A percentile compares a stretch with the other conserved stretches of the same genome.
phyloP scores from a whole-genome alignment of 2,888 invertebrate genomes.

The Drosophila barbarae region DNA sequence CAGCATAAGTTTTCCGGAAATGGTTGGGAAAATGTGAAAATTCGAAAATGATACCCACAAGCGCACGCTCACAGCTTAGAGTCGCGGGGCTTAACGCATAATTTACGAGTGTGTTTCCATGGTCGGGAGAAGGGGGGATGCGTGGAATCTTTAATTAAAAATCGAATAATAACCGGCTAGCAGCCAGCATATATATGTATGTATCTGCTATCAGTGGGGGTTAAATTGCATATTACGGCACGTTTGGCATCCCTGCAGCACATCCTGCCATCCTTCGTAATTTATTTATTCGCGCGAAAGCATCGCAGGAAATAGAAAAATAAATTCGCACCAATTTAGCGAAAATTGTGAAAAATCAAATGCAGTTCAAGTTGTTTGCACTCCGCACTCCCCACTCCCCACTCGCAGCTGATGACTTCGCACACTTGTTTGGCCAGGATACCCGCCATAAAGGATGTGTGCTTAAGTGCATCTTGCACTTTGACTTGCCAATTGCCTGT shows the following conservation, averaged over 20 bases:
- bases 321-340: constrained; percentile 45
- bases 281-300: constrained; percentile 25
- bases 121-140: neutral
- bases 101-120: constrained; percentile 35
- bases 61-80: constrained; percentile 5
- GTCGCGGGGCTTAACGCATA: constrained; percentile 39
- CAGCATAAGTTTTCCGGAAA: constrained; percentile 16
- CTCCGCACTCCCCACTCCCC: constrained; percentile 37
- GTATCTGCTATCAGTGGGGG: constrained; percentile 16
- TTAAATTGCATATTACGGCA: constrained; percentile 58
- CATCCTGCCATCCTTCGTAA: constrained; percentile 4
- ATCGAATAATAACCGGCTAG: constrained; percentile 45
- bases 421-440: constrained; percentile 33
- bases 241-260: neutral
- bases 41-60: constrained; percentile 12
- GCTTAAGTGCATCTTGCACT: constrained; percentile 62
- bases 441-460: constrained; percentile 22
- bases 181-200: constrained; percentile 9
- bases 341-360: constrained; percentile 67
- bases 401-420: constrained; percentile 16
- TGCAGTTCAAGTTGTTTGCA: constrained; percentile 57
- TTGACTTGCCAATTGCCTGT: constrained; percentile 45
- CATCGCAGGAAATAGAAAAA: constrained; percentile 26
- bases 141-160: constrained; percentile 62
- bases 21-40: constrained; percentile 1